phyloP scores from a whole-genome alignment of 1,140 invertebrate genomes.

The Reticulitermes speratus region DNA sequence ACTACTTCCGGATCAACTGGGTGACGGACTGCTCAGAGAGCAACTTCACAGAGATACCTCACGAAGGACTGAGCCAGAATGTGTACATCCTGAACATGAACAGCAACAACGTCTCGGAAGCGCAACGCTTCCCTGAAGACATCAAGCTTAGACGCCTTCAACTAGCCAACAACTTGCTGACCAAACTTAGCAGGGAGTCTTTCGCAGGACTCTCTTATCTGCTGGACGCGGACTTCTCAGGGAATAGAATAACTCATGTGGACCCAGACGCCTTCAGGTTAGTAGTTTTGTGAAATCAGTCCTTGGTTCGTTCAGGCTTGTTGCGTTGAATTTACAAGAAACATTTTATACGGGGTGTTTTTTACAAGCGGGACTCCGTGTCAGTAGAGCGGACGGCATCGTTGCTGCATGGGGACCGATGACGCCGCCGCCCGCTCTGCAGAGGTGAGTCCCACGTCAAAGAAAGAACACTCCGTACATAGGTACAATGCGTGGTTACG shows the following conservation, averaged over 20 bases:
- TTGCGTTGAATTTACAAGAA: too few species aligned
- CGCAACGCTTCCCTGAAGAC: conserved; percentile 60
- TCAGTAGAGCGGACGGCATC: too few species aligned
- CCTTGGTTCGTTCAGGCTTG: too few species aligned
- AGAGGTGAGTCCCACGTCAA: too few species aligned
- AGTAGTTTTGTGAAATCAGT: conserved; percentile 44
- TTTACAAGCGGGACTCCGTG: too few species aligned
- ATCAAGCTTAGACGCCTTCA: conserved; percentile 69
- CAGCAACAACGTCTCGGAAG: conserved; percentile 61
- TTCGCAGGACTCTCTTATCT: conserved; percentile 65
- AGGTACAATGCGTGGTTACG: too few species aligned
- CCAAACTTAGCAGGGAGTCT: conserved; percentile 57
- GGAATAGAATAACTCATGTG: conserved; percentile 60
- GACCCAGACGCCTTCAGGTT: conserved; percentile 68
- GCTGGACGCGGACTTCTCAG: conserved; percentile 67
- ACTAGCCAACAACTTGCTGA: conserved; percentile 65
- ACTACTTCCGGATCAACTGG: conserved; percentile 75
- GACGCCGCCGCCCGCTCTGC: too few species aligned
- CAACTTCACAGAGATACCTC: conserved; percentile 67
- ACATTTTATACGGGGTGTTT: too few species aligned
- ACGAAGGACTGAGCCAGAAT: conserved; percentile 59
- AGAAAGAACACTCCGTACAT: too few species aligned
- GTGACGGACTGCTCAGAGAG: conserved; percentile 74
- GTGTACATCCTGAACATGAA: conserved; percentile 71
- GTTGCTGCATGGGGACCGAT: too few species aligned